Evolutionary conservation across 92 coral and sea anemone genomes (phyloP), one percentile per base, ranked within the genome.

Genomic region (Isaurus tuberculatus): DNA sequence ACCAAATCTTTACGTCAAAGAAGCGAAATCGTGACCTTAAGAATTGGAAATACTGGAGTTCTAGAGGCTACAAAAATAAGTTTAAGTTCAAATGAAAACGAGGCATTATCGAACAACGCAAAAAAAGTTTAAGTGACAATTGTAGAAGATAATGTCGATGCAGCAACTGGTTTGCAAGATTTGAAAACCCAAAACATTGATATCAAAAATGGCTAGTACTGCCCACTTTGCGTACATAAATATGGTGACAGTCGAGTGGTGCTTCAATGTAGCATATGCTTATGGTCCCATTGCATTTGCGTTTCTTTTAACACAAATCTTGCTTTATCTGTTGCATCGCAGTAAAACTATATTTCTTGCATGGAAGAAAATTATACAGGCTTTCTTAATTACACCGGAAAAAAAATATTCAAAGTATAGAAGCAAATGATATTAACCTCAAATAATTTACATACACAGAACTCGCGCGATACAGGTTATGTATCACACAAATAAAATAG

Each of bases 191-290:
- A 53, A 53, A 53, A 53, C 25, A 53, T 53, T 19, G 25, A 53
- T 53, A 53, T 53, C 7, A 25, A 28, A 63, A 26, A 63, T 63
- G 68, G 2, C 15, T 63, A 25, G 25, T 63, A 63, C 68, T 63
- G 68, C 1, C 68, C 68, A 63, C 11, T 63, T 28, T 63, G 68
- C 11, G 19, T 23, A 8, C 33, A 63, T 63, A 63, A 25, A 28
- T 63, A 63, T 28, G 68, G 68, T 11, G 32, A 28, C 68, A 63
- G 16, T 28, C 68, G 68, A 63, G 68, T 63, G 31, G 9, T 25
- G 68, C 32, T 63, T 9, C 68, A 63, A 60, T 60, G 66, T 26
- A 60, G 66, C 31, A 60, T 60, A 9, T 60, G 66, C 66, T 26
- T 60, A 22, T 60, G 31, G 28, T 60, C 20, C 66, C 66, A 60